A percentile compares a stretch with the other conserved stretches of the same genome.
These are phyloP conservation scores for Coptodon rendalli DNA, from an alignment of 2,113 vertebrate genomes.

Conservation along the genomic window DNA sequence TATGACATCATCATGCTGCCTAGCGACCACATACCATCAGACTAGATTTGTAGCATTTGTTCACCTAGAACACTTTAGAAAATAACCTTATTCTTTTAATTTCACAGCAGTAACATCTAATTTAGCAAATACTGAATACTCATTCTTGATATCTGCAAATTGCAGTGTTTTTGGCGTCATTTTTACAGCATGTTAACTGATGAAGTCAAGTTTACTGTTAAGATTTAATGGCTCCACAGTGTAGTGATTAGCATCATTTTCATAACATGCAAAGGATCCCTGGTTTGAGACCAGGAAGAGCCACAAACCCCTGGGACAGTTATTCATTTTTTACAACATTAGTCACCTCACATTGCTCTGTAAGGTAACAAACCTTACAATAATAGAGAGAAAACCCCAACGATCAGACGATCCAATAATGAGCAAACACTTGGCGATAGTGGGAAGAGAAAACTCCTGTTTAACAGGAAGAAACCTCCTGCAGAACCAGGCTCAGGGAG, in stretches of 20 bases:
- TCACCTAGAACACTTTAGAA: neutral
- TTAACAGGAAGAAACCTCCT: neutral
- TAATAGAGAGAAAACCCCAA: neutral
- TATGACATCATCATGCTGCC: neutral
- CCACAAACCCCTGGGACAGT: neutral
- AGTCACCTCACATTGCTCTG: neutral
- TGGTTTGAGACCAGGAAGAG: neutral
- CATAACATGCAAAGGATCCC: neutral
- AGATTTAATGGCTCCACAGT: neutral
- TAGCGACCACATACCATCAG: neutral
- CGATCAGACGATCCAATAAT: neutral
- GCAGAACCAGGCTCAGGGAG: neutral
- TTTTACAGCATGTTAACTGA: neutral
- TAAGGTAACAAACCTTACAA: neutral
- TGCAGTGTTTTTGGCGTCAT: neutral
- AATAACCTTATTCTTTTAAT: neutral
- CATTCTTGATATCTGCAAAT: neutral
- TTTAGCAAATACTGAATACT: neutral
- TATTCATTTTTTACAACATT: neutral
- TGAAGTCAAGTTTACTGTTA: neutral
- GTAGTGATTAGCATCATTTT: neutral
- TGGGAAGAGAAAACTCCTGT: neutral
- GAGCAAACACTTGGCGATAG: neutral
- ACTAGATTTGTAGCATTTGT: neutral
- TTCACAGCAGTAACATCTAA: neutral